phyloP scores from a whole-genome alignment of 92 coral and sea anemone species.

The Epizoanthus scotinus region DNA sequence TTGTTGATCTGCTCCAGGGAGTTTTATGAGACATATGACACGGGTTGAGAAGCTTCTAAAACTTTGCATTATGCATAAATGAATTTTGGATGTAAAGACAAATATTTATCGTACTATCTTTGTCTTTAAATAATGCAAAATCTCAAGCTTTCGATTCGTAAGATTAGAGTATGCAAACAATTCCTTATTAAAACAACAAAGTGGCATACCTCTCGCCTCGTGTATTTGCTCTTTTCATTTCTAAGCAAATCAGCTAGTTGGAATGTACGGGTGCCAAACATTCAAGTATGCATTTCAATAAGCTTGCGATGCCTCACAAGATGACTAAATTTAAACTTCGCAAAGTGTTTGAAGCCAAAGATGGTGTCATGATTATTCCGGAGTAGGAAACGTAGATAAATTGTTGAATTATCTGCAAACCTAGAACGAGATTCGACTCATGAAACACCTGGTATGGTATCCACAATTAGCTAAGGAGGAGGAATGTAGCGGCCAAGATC shows the following conservation, averaged over 20 bases:
- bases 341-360: neutral
- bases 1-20: too few relatives aligned
- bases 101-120: neutral
- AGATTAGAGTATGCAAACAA: neutral
- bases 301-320: neutral
- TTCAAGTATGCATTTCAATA: conserved; percentile 11
- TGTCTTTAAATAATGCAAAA: neutral
- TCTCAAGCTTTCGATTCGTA: conserved; percentile 1
- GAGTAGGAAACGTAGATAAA: neutral
- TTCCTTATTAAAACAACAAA: conserved; percentile 3
- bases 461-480: neutral
- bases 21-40: too few relatives aligned
- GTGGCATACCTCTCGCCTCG: neutral
- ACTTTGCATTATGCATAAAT: too few relatives aligned
- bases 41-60: too few relatives aligned
- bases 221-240: conserved; percentile 17
- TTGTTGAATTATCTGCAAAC: too few relatives aligned
- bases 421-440: too few relatives aligned
- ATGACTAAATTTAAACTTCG: neutral
- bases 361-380: neutral
- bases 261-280: conserved; percentile 23
- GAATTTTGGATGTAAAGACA: neutral
- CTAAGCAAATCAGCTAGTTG: conserved; percentile 25
- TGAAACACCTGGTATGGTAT: neutral
- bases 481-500: neutral